Evolutionary conservation across 64 coral and sea anemone genomes (phyloP), one percentile per base, ranked within the genome.

Genomic region (Porites australiensis): DNA sequence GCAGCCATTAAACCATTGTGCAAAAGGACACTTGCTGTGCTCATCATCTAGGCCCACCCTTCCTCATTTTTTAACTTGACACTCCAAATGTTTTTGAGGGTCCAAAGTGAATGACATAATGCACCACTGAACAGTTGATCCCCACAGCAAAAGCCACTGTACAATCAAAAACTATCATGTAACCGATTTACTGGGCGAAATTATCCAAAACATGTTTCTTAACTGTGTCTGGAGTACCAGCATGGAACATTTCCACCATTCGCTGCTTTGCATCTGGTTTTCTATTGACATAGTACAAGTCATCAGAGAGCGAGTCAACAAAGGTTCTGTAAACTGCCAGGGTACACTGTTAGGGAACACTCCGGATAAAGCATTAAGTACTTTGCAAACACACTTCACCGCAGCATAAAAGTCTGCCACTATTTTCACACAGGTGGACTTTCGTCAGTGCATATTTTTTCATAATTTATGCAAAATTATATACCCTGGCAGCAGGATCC

Each of bases 101-200:
- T 8, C 48, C 75, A 20, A 51, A 21, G 43, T 78, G 75, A 9
- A 50, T 4, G 19, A 50, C 2, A 8, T 72, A 8, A 9, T 15
- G 6, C 15, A 72, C 89, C 12, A 83, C 43, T 8, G 75, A 72
- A 27, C 78, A 92, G 16, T 92, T 92, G 9, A 91, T 64, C 15
- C 77, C 77, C 77, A 82, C 82, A 5, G 65, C 89, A 82, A 88
- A 88, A 47, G 86, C 86, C 1, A 88, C 43, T 73, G 86, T 88
- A 2, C 23, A 46, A 45, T 74, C 74, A 12, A 88, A 18, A 61
- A 72, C 20, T 19, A 68, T 10, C 0, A 88, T 44, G 52, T 88
- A 0, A 8, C 86, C 70, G 74, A 55, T 13, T 50, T 71, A 65
- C 2, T 71, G 22, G 50, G 86, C 23, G 65, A 88, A 52, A 13